Percentiles rank a stretch among this genome's conserved stretches.
Evolutionary conservation across 2,797 vertebrate genomes (phyloP).

Genomic region (Myiotriccus ornatus): DNA sequence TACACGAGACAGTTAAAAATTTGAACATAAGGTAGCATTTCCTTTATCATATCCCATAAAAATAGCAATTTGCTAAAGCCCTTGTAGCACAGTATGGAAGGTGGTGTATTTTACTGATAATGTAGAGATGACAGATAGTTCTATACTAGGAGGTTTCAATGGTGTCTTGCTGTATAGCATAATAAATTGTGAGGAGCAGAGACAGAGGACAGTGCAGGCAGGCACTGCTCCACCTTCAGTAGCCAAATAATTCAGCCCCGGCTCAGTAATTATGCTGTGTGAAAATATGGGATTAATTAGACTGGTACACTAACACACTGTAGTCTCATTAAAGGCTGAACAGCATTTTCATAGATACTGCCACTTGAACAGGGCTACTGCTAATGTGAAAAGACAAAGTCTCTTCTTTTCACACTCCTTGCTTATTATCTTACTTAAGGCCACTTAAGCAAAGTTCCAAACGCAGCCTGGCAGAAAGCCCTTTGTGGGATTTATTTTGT

Average conservation of each 20-base stretch:
- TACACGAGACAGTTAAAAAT: conserved; percentile 87
- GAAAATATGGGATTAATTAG: conserved; percentile 95
- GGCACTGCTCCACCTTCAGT: conserved; percentile 79
- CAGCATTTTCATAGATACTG: conserved; percentile 84
- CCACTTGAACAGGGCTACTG: conserved; percentile 81
- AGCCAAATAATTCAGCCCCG: conserved; percentile 82
- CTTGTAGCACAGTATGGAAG: conserved; percentile 94
- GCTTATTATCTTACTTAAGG: conserved; percentile 91
- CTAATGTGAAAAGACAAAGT: conserved; percentile 89
- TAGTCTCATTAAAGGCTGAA: conserved; percentile 89
- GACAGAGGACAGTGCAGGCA: conserved; percentile 75
- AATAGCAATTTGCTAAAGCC: conserved; percentile 96
- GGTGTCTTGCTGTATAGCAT: conserved; percentile 81
- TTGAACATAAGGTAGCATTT: conserved; percentile 94
- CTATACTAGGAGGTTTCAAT: conserved; percentile 89
- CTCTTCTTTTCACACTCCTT: conserved; percentile 84
- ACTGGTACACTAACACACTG: conserved; percentile 86
- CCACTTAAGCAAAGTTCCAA: conserved; percentile 85
- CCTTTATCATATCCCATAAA: conserved; percentile 97
- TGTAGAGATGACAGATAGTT: conserved; percentile 94
- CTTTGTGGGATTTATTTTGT: conserved; percentile 61
- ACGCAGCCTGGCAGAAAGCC: conserved; percentile 75
- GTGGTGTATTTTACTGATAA: conserved; percentile 94
- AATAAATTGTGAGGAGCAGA: conserved; percentile 87
- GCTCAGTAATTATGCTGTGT: conserved; percentile 88